These are phyloP conservation scores for Zaprionus inermis DNA, from an alignment of 1,140 invertebrate species.

Conservation along the genomic window DNA sequence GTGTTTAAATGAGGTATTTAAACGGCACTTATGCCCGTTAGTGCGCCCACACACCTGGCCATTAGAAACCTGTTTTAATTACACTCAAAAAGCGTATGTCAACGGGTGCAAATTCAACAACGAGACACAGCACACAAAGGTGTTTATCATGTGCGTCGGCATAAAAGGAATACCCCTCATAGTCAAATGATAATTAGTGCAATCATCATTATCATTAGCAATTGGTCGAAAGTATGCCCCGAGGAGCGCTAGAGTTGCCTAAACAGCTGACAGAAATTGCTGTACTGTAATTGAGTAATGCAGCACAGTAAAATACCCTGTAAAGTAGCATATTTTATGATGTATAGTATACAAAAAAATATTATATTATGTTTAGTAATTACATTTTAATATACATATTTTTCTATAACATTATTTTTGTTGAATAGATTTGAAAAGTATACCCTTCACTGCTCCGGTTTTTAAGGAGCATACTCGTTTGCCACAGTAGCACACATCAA, in stretches of 20 bases:
- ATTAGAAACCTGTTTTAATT: slow-evolving; percentile 27
- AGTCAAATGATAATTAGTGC: neutral
- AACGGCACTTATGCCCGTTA: slow-evolving; percentile 22
- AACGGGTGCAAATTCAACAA: neutral
- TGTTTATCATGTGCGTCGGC: slow-evolving; percentile 19
- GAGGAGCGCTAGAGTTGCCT: neutral
- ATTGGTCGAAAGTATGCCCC: neutral
- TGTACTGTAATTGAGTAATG: neutral
- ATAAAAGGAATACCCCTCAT: slow-evolving; percentile 2
- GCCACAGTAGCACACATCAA: slow-evolving; percentile 18
- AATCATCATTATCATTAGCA: neutral
- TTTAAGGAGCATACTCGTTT: neutral
- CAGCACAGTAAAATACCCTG: neutral
- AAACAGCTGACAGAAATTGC: neutral
- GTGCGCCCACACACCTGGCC: neutral
- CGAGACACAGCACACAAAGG: neutral
- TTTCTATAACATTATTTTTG: no score
- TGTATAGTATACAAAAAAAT: no score
- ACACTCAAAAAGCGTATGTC: slow-evolving; percentile 21
- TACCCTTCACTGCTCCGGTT: neutral
- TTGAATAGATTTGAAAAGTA: neutral
- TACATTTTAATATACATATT: no score
- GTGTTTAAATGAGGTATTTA: slow-evolving; percentile 28
- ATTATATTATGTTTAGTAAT: no score
- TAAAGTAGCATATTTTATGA: neutral